Base-by-base conservation (phyloP, 2,113 vertebrate species). In the Raphicerus campestris region DNA sequence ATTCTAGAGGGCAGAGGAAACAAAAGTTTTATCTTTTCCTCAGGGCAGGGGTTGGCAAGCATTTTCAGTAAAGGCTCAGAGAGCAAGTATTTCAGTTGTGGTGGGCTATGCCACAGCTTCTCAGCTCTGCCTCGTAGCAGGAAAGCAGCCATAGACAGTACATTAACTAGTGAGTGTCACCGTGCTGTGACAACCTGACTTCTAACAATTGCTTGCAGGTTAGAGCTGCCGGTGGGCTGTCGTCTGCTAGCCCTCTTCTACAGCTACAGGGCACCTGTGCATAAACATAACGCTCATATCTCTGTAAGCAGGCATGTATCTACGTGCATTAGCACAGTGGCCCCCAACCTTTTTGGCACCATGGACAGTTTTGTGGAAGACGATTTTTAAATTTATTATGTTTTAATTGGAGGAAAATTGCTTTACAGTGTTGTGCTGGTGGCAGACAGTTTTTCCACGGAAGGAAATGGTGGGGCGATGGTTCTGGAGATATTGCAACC, bases 151-250 rank as follows among this genome's bases (percentile, higher is more conserved):
- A 3, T 3, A 20, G 42, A 49, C 6, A 30, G 20, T 2, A 30
- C 0, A 1, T 2, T 13, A 35, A 32, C 16, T 10, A 82, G 10
- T 1, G 7, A 16, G 45, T 11, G 39, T 19, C 26, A 28, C n/a
- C 3, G 3, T 30, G 30, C 47, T 45, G 3, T 49, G 6, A 26
- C 30, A 87, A 42, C 39, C 47, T 77, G 6, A 20, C 13, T 32
- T 35, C 6, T 35, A 20, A 80, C 55, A 87, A 26, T 3, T 24
- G n/a, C 5, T 30, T 30, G 49, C 19, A 49, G 51, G 47, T 32
- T 51, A 45, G 58, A 73, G 5, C 9, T 19, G 45, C 32, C 30
- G 1, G 1, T 14, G 45, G 7, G 15, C 47, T n/a, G 14, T 1
- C 22, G 26, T 9, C 78, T 66, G 35, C 26, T 63, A 82, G 28